Conservation (phyloP, 2,888 invertebrate genomes). For the Neuroscelio doddi region DNA sequence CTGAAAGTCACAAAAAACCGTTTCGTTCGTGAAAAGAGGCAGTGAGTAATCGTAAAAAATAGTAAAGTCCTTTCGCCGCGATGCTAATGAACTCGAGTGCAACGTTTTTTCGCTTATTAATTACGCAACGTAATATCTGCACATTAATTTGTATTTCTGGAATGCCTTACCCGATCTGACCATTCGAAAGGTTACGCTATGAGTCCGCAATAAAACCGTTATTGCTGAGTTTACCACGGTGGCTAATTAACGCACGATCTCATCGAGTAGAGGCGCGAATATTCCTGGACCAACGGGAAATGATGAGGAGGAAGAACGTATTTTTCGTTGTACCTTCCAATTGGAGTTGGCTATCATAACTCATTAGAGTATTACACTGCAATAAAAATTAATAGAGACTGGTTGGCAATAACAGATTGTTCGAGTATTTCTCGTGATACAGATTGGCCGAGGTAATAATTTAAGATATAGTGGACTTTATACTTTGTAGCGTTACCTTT, state of each 20-base stretch:
- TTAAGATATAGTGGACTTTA: not conserved
- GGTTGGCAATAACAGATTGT: constrained; percentile 46
- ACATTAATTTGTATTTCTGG: constrained; percentile 44
- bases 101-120: constrained; percentile 30
- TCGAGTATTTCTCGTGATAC: constrained; percentile 3
- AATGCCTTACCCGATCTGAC: constrained; percentile 27
- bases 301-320: constrained; percentile 11
- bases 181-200: constrained; percentile 42
- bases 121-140: constrained; percentile 37
- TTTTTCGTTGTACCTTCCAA: constrained; percentile 42
- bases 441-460: not conserved
- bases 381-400: constrained; percentile 41
- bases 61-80: constrained; percentile 4
- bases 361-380: constrained; percentile 38
- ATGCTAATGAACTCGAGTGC: constrained; percentile 32
- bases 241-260: constrained; percentile 46
- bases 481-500: not conserved
- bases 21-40: not conserved
- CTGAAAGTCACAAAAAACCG: not conserved
- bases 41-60: constrained; percentile 10
- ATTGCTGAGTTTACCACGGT: constrained; percentile 43
- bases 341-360: constrained; percentile 47
- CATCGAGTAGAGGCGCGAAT: constrained; percentile 38
- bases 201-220: constrained; percentile 45
- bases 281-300: constrained; percentile 13